Evolutionary conservation across 2,113 vertebrate species (phyloP), one percentile per base, ranked within the genome.

Genomic region (Myocastor coypus): DNA sequence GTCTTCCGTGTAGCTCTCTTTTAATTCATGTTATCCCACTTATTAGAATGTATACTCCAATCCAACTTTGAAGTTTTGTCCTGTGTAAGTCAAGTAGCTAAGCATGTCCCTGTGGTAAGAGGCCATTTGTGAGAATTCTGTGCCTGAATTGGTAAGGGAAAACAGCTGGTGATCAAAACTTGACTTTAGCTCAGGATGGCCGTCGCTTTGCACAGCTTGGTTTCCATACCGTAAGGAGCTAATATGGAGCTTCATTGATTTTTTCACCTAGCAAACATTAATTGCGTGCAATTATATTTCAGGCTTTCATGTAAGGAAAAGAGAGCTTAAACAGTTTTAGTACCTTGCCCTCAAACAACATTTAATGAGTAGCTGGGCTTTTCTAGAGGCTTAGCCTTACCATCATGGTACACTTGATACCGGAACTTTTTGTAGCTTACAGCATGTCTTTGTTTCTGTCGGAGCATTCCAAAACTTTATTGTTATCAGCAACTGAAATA

Each of bases 401-500:
- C 14, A 24, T 77, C 59, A 46, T 0, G 4, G 59, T 28, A 87
- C 92, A 82, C 34, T 78, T 7, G 17, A 68, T 84, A 20, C 82
- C 22, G 90, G 50, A 92, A 84, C 7, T 82, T 82, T 88, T 46
- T 75, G 40, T 24, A 32, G 17, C n/a, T 69, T 91, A 78, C 46
- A 42, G 11, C 61, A 93, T 26, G 83, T 89, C 28, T 32, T 83
- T 2, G 40, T 37, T 83, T 80, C 89, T 93, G 4, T 71, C 59
- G 6, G 3, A 46, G 11, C 7, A 12, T 34, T 80, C 24, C 68
- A 71, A 91, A n/a, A 20, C 5, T 37, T 50, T 71, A 55, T 8
- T 87, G 68, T 63, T 80, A 10, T 78, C 63, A 52, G n/a, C 75
- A 83, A 66, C 66, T 88, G 92, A 83, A 86, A n/a, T 83, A 71